These are phyloP conservation scores for Lysiphlebus fabarum DNA, from an alignment of 1,140 invertebrate genomes.

Conservation along the genomic window DNA sequence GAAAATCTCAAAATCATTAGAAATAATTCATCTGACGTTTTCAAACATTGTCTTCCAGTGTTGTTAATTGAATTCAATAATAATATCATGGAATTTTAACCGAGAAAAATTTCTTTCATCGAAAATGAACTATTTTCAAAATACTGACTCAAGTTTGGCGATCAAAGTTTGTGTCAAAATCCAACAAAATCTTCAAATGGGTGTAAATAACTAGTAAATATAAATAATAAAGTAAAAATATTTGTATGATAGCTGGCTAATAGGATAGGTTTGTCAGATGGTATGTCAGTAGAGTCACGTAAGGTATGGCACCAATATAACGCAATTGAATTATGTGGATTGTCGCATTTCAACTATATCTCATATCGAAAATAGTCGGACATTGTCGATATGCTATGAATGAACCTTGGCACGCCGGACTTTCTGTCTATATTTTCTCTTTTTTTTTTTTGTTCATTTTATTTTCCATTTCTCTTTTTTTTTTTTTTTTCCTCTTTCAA, in stretches of 20 bases:
- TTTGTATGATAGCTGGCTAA: not conserved
- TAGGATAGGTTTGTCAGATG: constrained; percentile 35
- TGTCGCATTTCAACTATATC: constrained; percentile 49
- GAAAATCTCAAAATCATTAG: too few relatives aligned
- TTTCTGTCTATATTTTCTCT: constrained; percentile 31
- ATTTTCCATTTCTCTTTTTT: constrained; percentile 10
- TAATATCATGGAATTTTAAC: too few relatives aligned
- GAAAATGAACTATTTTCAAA: too few relatives aligned
- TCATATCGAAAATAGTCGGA: constrained; percentile 50
- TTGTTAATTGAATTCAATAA: too few relatives aligned
- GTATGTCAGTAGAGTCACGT: constrained; percentile 44
- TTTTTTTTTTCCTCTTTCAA: constrained; percentile 9
- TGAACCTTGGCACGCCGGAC: constrained; percentile 48
- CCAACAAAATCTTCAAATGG: too few relatives aligned
- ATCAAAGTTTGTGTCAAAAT: too few relatives aligned
- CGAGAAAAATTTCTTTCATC: too few relatives aligned
- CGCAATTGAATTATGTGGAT: constrained; percentile 48
- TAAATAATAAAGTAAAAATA: constrained; percentile 32
- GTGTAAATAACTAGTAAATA: too few relatives aligned
- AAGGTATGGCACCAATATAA: constrained; percentile 54
- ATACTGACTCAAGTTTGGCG: too few relatives aligned
- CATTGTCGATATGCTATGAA: constrained; percentile 55
- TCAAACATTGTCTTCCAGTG: too few relatives aligned
- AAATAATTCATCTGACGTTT: too few relatives aligned
- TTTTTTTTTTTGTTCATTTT: constrained; percentile 15